These are phyloP conservation scores for Callospermophilus lateralis DNA, from an alignment of 2,113 vertebrate species.

Conservation along the genomic window DNA sequence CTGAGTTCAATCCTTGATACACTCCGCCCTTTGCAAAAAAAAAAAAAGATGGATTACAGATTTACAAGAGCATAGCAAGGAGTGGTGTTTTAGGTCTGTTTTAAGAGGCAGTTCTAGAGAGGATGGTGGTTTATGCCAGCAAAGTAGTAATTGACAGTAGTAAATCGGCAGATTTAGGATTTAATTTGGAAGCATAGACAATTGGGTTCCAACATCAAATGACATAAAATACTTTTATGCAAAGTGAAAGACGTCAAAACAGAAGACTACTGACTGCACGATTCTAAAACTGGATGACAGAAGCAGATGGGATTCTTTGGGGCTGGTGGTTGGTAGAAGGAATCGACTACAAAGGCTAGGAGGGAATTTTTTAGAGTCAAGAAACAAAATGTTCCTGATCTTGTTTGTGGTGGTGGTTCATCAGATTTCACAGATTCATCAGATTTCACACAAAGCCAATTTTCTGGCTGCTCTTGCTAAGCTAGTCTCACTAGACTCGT, in stretches of 20 bases:
- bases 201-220: background rate
- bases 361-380: background rate
- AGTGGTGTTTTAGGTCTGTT: background rate
- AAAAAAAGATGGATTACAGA: background rate
- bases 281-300: conserved; percentile 7
- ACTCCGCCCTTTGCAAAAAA: too few species aligned
- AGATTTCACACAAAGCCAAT: background rate
- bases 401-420: background rate
- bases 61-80: background rate
- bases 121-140: background rate
- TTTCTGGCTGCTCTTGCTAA: conserved; percentile 7
- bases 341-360: background rate
- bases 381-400: background rate
- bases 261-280: background rate
- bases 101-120: background rate
- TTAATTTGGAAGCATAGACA: background rate
- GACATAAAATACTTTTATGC: background rate
- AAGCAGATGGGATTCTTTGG: background rate
- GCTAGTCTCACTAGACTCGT: background rate
- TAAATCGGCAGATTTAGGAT: background rate
- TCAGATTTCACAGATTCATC: conserved; percentile 18
- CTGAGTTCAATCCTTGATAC: too few species aligned
- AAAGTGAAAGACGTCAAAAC: background rate
- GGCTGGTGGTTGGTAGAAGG: too few species aligned
- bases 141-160: background rate